phyloP scores from a whole-genome alignment of 2,113 vertebrate species.

The Tupaia chinensis region DNA sequence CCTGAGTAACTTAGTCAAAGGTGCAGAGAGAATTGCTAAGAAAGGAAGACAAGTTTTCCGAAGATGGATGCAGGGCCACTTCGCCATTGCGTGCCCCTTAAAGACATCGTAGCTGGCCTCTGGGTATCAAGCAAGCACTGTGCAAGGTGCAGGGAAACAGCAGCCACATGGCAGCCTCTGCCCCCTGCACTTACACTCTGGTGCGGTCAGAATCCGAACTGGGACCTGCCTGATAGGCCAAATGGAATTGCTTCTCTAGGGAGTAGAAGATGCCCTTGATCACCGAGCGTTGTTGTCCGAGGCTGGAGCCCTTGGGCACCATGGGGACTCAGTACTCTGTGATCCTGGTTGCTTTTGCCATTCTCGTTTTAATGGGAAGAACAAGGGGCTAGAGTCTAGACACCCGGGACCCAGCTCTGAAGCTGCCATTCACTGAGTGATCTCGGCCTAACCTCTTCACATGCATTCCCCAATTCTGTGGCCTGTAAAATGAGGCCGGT shows the following conservation, averaged over 20 bases:
- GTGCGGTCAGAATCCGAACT: background rate
- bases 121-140: rapidly evolving
- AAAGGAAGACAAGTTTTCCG: background rate
- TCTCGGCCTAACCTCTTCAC: background rate
- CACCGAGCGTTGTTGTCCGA: background rate
- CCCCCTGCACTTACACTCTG: background rate
- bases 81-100: background rate
- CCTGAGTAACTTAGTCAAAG: background rate
- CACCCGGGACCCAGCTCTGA: background rate
- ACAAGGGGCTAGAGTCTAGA: background rate
- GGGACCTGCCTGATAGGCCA: background rate
- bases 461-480: background rate
- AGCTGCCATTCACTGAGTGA: background rate
- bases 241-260: background rate
- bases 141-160: no score
- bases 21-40: background rate
- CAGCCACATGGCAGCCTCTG: background rate
- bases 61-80: background rate
- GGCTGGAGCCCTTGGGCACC: background rate
- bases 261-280: background rate
- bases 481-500: background rate
- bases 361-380: background rate
- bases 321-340: background rate
- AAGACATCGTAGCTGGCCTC: no score
- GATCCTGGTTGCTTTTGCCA: background rate